These are phyloP conservation scores for Cinclus mexicanus DNA, from an alignment of 2,113 vertebrate species.

Conservation along the genomic window DNA sequence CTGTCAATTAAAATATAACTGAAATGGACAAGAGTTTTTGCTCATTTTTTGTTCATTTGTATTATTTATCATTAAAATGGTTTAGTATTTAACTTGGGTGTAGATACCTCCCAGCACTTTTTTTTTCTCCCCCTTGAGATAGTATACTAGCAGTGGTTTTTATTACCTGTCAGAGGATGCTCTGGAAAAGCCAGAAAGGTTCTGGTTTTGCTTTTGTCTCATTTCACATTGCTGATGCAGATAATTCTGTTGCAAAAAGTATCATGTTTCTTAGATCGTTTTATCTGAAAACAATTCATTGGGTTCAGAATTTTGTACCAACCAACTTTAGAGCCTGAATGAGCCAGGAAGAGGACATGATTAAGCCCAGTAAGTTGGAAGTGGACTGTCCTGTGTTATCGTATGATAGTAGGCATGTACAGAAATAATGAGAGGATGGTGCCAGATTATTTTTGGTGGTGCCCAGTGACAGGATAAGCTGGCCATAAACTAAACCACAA, in stretches of 20 bases:
- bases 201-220: neutral
- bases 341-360: neutral
- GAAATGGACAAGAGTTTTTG: neutral
- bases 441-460: neutral
- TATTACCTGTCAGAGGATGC: neutral
- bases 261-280: neutral
- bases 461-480: neutral
- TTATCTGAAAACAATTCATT: neutral
- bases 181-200: neutral
- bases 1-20: neutral
- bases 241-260: neutral
- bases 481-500: neutral
- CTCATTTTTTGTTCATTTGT: neutral
- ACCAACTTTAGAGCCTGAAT: neutral
- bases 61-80: neutral
- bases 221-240: neutral
- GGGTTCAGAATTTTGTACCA: neutral
- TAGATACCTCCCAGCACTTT: neutral
- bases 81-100: neutral
- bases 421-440: neutral
- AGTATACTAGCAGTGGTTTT: neutral
- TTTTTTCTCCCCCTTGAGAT: accelerated
- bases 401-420: neutral
- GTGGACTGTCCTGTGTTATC: neutral
- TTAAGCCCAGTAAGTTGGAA: neutral